These are phyloP conservation scores for Cotesia glomerata DNA, from an alignment of 1,140 invertebrate species.

Conservation along the genomic window DNA sequence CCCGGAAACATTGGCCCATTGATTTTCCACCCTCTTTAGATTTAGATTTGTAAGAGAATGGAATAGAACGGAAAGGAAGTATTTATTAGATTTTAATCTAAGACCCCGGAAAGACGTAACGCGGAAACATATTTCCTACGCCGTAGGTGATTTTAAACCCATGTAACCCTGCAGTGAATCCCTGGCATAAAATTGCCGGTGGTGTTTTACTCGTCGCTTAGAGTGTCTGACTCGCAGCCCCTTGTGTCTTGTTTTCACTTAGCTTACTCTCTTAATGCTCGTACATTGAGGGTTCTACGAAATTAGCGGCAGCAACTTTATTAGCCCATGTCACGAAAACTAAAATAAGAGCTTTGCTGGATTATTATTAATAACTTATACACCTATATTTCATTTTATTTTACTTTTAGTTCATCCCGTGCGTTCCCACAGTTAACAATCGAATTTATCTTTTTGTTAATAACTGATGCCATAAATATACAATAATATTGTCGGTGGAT, in stretches of 20 bases:
- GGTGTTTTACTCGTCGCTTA: too few relatives aligned
- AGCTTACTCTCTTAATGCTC: background rate
- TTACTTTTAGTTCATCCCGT: slow-evolving; percentile 6
- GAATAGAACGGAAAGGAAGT: slow-evolving; percentile 39
- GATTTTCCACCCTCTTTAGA: slow-evolving; percentile 37
- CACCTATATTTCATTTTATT: background rate
- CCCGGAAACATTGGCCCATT: slow-evolving; percentile 44
- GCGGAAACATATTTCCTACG: slow-evolving; percentile 50
- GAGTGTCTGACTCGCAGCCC: background rate
- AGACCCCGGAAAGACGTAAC: slow-evolving; percentile 43
- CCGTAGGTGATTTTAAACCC: slow-evolving; percentile 46
- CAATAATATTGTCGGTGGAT: too few relatives aligned
- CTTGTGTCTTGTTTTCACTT: background rate
- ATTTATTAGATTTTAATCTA: slow-evolving; percentile 56
- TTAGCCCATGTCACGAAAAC: slow-evolving; percentile 46
- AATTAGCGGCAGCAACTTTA: slow-evolving; percentile 53
- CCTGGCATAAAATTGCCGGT: background rate
- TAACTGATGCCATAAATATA: too few relatives aligned
- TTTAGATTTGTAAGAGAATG: background rate
- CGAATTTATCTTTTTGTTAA: background rate
- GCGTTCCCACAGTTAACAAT: slow-evolving; percentile 21
- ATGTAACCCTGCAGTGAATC: background rate
- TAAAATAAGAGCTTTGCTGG: background rate
- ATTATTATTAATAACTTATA: background rate
- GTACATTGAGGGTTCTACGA: slow-evolving; percentile 36